A percentile compares a stretch with the other conserved stretches of the same genome.
Conservation (phyloP, 2,113 vertebrate genomes). For the Balaeniceps rex region DNA sequence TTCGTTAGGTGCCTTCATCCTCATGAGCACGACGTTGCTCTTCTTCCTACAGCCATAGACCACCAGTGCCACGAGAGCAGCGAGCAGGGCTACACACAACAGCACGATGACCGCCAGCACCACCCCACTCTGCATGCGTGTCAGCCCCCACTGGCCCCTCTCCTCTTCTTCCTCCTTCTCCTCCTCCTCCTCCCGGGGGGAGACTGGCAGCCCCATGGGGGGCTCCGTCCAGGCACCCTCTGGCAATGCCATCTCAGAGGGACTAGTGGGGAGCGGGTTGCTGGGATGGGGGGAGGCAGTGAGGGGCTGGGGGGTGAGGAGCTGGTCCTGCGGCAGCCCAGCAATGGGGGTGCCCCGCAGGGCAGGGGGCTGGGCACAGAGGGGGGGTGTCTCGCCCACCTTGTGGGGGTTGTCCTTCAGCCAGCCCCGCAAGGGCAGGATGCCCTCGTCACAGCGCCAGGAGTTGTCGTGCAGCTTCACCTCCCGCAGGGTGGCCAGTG, state of each 20-base stretch:
- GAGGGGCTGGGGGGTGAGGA: neutral
- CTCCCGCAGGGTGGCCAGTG: conserved; percentile 69
- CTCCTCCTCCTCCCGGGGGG: neutral
- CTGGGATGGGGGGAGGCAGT: neutral
- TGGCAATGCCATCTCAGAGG: fast-evolving
- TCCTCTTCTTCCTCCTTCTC: conserved; percentile 22
- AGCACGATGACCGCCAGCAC: conserved; percentile 72
- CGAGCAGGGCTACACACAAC: conserved; percentile 64
- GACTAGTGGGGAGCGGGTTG: neutral
- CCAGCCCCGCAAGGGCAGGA: conserved; percentile 84
- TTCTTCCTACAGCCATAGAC: conserved; percentile 70
- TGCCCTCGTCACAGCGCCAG: conserved; percentile 85
- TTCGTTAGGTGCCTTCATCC: conserved; percentile 71
- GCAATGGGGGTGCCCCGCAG: conserved; percentile 66
- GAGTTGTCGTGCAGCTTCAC: conserved; percentile 85
- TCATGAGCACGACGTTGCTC: conserved; percentile 54
- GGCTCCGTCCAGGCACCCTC: neutral
- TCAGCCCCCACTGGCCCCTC: conserved; percentile 43
- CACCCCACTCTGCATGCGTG: conserved; percentile 58
- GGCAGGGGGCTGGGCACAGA: conserved; percentile 73
- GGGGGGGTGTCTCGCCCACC: conserved; percentile 62
- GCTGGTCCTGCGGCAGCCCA: conserved; percentile 30
- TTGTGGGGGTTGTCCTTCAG: conserved; percentile 71
- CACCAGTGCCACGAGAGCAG: conserved; percentile 59
- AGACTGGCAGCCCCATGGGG: neutral